Conservation (phyloP, 2,888 invertebrate species). For the Thera obeliscata region DNA sequence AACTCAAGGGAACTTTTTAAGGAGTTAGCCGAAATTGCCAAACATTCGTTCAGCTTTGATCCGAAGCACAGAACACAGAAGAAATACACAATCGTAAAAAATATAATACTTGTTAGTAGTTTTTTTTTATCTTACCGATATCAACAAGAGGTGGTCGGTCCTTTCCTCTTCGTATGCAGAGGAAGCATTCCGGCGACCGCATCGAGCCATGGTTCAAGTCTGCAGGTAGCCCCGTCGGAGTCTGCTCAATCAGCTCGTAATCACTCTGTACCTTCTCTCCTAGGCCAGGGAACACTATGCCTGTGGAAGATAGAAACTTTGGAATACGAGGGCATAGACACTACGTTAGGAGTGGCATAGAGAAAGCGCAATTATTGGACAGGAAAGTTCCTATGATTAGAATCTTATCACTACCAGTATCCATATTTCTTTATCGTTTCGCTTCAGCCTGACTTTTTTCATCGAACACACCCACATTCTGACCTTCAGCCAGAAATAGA, state of each 20-base stretch:
- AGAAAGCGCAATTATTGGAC: conserved; percentile 11
- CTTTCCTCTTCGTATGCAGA: conserved; percentile 95
- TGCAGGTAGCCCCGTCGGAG: conserved; percentile 94
- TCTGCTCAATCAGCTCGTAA: conserved; percentile 89
- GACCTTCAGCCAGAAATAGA: conserved; percentile 16
- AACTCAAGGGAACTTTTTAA: no score
- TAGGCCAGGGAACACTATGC: conserved; percentile 89
- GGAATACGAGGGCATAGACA: neutral
- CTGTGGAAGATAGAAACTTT: conserved; percentile 47
- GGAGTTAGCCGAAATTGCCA: no score
- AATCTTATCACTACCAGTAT: conserved; percentile 13
- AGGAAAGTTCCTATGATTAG: conserved; percentile 14
- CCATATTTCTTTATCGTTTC: conserved; percentile 1
- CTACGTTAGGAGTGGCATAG: conserved; percentile 16
- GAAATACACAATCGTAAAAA: no score
- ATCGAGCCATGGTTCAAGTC: conserved; percentile 99
- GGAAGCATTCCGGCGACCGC: conserved; percentile 95
- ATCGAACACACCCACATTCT: conserved; percentile 16
- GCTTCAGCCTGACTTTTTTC: neutral
- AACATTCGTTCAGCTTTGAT: no score
- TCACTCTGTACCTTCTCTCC: conserved; percentile 94
- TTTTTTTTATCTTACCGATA: conserved; percentile 88
- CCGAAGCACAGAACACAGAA: no score
- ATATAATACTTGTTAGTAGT: no score
- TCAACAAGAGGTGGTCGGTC: conserved; percentile 99